Evolutionary conservation across 2,113 vertebrate species (phyloP).

Genomic region (Cynopterus brachyotis): DNA sequence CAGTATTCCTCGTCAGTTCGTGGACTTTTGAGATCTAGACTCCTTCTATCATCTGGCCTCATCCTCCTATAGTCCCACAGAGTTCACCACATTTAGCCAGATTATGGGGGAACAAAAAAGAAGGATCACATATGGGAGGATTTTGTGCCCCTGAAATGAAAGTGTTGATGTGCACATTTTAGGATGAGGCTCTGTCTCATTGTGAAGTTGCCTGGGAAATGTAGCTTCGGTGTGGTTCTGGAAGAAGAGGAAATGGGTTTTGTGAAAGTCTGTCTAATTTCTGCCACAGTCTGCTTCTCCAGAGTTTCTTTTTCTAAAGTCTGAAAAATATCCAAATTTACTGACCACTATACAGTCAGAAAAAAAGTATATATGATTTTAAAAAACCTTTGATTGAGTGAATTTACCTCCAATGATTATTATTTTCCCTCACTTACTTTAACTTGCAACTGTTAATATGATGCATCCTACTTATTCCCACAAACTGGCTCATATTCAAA

Average conservation of each 20-base stretch:
- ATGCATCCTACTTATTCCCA: not conserved
- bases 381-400: not conserved
- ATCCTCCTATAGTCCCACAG: not conserved
- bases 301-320: not conserved
- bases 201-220: not conserved
- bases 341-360: not conserved
- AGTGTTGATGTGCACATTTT: not conserved
- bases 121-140: not conserved
- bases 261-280: not conserved
- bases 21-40: not conserved
- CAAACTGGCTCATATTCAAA: not conserved
- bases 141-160: not conserved
- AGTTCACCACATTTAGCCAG: not conserved
- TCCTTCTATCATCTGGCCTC: not conserved
- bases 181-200: not conserved
- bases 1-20: not conserved
- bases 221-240: not conserved
- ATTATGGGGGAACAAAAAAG: not conserved
- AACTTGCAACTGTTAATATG: not conserved
- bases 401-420: not conserved
- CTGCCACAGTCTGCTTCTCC: not conserved
- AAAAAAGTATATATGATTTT: not conserved
- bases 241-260: not conserved
- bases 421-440: conserved; percentile 17
- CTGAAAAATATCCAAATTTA: conserved; percentile 6